Percentiles rank a stretch among this genome's conserved stretches.
These are phyloP conservation scores for Melanotaenia maccullochi DNA, from an alignment of 2,797 vertebrate genomes.

Conservation along the genomic window DNA sequence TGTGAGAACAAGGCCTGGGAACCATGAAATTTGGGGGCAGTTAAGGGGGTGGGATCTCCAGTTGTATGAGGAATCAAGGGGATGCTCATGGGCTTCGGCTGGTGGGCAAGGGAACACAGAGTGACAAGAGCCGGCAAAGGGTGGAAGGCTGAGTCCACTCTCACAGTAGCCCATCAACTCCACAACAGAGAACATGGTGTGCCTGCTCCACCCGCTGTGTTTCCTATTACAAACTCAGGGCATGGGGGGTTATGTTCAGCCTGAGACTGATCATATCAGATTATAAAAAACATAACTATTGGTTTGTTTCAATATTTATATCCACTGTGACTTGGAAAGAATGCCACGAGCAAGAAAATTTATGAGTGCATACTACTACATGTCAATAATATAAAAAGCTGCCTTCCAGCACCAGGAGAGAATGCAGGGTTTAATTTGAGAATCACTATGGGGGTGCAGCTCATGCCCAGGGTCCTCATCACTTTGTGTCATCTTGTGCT, in stretches of 20 bases:
- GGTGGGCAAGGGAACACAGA: slow-evolving; percentile 59
- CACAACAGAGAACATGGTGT: slow-evolving; percentile 62
- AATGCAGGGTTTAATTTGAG: slow-evolving; percentile 62
- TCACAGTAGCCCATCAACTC: slow-evolving; percentile 54
- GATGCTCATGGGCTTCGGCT: slow-evolving; percentile 47
- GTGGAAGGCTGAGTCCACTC: slow-evolving; percentile 52
- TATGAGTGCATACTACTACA: slow-evolving; percentile 55
- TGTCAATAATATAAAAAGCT: slow-evolving; percentile 58
- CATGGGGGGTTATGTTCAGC: slow-evolving; percentile 39
- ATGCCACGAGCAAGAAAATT: slow-evolving; percentile 44
- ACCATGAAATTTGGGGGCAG: slow-evolving; percentile 76
- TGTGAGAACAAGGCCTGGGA: slow-evolving; percentile 88
- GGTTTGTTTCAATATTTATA: slow-evolving; percentile 61
- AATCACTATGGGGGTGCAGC: slow-evolving; percentile 41
- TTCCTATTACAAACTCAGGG: slow-evolving; percentile 62
- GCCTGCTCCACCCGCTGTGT: slow-evolving; percentile 59
- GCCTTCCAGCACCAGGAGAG: slow-evolving; percentile 34
- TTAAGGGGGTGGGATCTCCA: slow-evolving; percentile 63
- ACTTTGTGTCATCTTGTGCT: slow-evolving; percentile 47
- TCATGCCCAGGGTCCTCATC: slow-evolving; percentile 60
- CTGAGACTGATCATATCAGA: slow-evolving; percentile 56
- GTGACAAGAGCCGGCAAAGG: slow-evolving; percentile 55
- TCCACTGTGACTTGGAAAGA: slow-evolving; percentile 44
- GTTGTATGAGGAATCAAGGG: slow-evolving; percentile 37
- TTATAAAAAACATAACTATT: slow-evolving; percentile 32